Evolutionary conservation across 1,140 invertebrate genomes (phyloP), one percentile per base, ranked within the genome.

Genomic region (Lepidurus couesii): DNA sequence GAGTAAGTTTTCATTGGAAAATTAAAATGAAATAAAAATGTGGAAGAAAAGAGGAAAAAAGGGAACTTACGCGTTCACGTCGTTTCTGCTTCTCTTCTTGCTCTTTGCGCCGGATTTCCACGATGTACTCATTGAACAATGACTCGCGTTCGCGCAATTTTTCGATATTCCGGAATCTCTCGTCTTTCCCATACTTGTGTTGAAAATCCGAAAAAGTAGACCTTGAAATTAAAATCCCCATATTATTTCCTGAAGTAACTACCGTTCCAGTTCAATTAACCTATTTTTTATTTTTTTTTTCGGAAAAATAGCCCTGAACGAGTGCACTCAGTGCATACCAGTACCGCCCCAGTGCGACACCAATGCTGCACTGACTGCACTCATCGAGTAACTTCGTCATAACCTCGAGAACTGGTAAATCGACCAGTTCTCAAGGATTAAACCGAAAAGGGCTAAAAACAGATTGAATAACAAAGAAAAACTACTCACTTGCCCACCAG

Each of bases 201-300:
- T 94, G 91, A 87, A 99, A 98, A 83, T 98, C 96, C 82, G 90
- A 93, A 86, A 96, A 99, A 5, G 95, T 96, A 26, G 95, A 96
- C 84, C 96, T 97, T 81, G 43, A 84, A 84, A 80, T 21, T 74
- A 77, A 5, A 47, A 47, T 1, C 45, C 45, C 4, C 1, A 11
- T n/a, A n/a, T 11, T 11, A 47, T 47, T 16, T 16, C 45, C 16
- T 47, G 10, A 47, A 47, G 16, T 5, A 11, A 47, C 10, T 11
- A 47, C 45, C 16, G 34, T 34, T 34, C 34, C 34, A 34, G 34
- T 2, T 34, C 34, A 0, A 0, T 34, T 34, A 4, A 34, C 34
- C 34, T 34, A 34, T n/a, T n/a, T n/a, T n/a, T n/a, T n/a, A n/a
- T n/a, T n/a, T n/a, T n/a, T n/a, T n/a, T n/a, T n/a, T n/a, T n/a